A percentile compares a stretch with the other conserved stretches of the same genome.
Conservation (phyloP, 2,797 vertebrate species). For the Crenichthys baileyi region DNA sequence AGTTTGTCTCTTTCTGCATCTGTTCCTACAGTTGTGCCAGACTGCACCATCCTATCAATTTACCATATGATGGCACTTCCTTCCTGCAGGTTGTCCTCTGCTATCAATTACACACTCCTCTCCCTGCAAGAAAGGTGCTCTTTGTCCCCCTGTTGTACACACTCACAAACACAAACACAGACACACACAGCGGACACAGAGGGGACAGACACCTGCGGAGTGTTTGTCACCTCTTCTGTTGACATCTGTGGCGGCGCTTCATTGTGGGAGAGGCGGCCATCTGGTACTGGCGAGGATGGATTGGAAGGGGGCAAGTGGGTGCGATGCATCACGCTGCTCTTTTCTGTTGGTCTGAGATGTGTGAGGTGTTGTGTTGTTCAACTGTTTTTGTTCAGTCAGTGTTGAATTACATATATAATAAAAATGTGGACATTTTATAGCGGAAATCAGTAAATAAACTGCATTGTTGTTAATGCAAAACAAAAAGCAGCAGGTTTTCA, state of each 20-base stretch:
- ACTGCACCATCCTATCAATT: conserved; percentile 66
- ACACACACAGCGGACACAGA: conserved; percentile 47
- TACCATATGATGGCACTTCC: conserved; percentile 65
- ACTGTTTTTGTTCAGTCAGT: conserved; percentile 26
- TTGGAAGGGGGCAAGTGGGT: conserved; percentile 66
- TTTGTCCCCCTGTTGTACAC: conserved; percentile 55
- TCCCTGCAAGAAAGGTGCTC: conserved; percentile 68
- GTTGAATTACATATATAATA: neutral
- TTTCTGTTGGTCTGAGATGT: conserved; percentile 62
- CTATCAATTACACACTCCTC: conserved; percentile 75
- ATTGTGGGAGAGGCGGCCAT: conserved; percentile 78
- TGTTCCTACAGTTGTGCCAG: conserved; percentile 55
- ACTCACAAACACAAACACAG: conserved; percentile 30
- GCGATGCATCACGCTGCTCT: conserved; percentile 67
- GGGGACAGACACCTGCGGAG: conserved; percentile 79
- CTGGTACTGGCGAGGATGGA: conserved; percentile 70
- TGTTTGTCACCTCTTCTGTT: conserved; percentile 81
- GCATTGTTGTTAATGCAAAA: neutral
- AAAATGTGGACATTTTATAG: neutral
- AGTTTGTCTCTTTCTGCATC: conserved; percentile 45
- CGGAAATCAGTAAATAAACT: neutral
- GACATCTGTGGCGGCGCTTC: conserved; percentile 73
- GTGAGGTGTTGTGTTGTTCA: conserved; percentile 44
- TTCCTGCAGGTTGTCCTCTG: conserved; percentile 74
- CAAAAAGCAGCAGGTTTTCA: neutral